A percentile compares a stretch with the other conserved stretches of the same genome.
These are phyloP conservation scores for Heterochromis multidens DNA, from an alignment of 2,113 vertebrate genomes.

Conservation along the genomic window DNA sequence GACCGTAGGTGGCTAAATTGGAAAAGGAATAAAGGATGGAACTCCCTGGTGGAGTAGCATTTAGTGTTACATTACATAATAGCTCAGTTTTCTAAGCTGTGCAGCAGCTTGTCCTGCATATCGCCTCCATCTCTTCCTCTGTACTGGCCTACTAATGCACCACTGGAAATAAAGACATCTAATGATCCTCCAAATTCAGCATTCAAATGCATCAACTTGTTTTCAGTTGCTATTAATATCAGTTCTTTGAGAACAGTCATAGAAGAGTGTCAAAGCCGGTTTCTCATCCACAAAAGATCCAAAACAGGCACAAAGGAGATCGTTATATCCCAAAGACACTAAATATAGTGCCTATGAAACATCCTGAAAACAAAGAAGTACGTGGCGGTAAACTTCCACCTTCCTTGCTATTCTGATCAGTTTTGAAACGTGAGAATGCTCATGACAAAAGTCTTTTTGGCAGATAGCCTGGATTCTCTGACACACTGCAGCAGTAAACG, in stretches of 20 bases:
- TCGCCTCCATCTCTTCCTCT: slow-evolving; percentile 12
- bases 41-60: slow-evolving; percentile 47
- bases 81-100: slow-evolving; percentile 20
- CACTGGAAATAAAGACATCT: neutral
- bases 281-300: slow-evolving; percentile 10
- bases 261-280: neutral
- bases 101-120: slow-evolving; percentile 24
- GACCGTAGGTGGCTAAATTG: slow-evolving; percentile 41
- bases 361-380: slow-evolving; percentile 63
- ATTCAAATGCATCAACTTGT: neutral
- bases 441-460: slow-evolving; percentile 45
- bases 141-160: neutral
- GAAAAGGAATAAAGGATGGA: slow-evolving; percentile 29
- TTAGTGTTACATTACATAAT: slow-evolving; percentile 39
- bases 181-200: neutral
- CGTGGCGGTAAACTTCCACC: slow-evolving; percentile 39
- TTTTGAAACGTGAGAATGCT: slow-evolving; percentile 62
- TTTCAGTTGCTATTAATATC: neutral
- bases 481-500: neutral
- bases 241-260: neutral
- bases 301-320: slow-evolving; percentile 23
- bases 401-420: slow-evolving; percentile 48
- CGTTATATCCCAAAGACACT: slow-evolving; percentile 29
- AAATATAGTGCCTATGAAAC: slow-evolving; percentile 55
- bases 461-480: slow-evolving; percentile 1